phyloP scores from a whole-genome alignment of 2,113 vertebrate genomes.

The Pterophyllum scalare region DNA sequence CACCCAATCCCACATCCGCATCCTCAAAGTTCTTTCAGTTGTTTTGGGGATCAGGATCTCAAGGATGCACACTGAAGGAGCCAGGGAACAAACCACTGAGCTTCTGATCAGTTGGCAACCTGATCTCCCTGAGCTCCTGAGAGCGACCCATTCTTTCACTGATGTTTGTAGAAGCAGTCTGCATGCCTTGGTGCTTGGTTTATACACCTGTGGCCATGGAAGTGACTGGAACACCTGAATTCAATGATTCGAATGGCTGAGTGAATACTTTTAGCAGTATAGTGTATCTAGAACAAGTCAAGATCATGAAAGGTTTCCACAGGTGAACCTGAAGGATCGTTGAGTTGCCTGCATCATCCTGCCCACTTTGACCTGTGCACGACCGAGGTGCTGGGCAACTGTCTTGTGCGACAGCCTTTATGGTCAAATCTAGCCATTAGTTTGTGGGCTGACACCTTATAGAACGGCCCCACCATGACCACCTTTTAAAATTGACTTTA shows the following conservation, averaged over 20 bases:
- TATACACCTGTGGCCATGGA: too few species aligned
- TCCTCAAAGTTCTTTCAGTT: not conserved
- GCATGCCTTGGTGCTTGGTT: too few species aligned
- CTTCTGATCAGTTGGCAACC: not conserved
- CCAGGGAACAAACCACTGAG: rapidly evolving
- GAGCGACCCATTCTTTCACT: too few species aligned
- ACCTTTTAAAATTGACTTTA: not conserved
- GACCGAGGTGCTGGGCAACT: too few species aligned
- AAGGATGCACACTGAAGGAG: not conserved
- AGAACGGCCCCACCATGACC: not conserved
- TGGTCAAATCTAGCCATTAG: too few species aligned
- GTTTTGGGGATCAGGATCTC: not conserved
- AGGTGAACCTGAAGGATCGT: rapidly evolving
- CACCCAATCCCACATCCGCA: not conserved
- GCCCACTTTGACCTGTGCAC: not conserved
- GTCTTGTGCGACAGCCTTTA: too few species aligned
- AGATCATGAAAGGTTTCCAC: rapidly evolving
- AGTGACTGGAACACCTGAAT: too few species aligned
- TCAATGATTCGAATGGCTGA: too few species aligned
- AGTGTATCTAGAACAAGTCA: not conserved
- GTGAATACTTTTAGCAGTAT: not conserved
- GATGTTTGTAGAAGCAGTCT: too few species aligned
- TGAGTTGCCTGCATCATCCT: not conserved
- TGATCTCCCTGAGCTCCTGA: too few species aligned
- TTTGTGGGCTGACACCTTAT: not conserved